Evolutionary conservation across 2,113 vertebrate species (phyloP).

Genomic region (human): DNA sequence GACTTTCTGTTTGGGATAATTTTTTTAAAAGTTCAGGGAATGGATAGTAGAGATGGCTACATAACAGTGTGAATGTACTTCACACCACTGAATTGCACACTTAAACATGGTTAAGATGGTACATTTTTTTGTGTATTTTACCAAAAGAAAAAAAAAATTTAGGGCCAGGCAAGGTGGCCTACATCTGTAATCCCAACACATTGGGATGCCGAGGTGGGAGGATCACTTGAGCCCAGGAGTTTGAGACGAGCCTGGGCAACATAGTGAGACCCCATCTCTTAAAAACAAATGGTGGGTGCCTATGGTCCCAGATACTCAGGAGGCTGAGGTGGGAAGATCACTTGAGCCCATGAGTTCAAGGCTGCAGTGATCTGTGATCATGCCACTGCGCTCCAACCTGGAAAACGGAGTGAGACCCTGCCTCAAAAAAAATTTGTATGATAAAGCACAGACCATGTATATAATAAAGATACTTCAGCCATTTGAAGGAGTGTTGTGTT

Average conservation of each 20-base stretch:
- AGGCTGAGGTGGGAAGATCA: background rate
- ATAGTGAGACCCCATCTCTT: background rate
- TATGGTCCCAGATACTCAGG: background rate
- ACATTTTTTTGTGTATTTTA: background rate
- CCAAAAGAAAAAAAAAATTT: background rate
- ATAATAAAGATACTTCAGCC: background rate
- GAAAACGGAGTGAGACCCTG: background rate
- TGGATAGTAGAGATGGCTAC: background rate
- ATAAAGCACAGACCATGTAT: background rate
- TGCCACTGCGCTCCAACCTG: background rate
- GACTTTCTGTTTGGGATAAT: background rate
- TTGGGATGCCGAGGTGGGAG: no score
- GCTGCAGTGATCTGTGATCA: background rate
- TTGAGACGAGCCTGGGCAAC: background rate
- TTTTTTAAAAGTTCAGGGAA: background rate
- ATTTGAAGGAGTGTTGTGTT: background rate
- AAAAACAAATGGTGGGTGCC: background rate
- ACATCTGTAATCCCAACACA: no score
- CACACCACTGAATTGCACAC: background rate
- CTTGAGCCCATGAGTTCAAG: background rate
- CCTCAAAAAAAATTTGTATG: background rate
- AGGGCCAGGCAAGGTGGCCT: no score
- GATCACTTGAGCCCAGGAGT: no score
- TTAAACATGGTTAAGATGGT: background rate
- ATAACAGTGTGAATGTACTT: background rate